These are phyloP conservation scores for Palythoa grandiflora DNA, from an alignment of 92 coral and sea anemone species.

Conservation along the genomic window DNA sequence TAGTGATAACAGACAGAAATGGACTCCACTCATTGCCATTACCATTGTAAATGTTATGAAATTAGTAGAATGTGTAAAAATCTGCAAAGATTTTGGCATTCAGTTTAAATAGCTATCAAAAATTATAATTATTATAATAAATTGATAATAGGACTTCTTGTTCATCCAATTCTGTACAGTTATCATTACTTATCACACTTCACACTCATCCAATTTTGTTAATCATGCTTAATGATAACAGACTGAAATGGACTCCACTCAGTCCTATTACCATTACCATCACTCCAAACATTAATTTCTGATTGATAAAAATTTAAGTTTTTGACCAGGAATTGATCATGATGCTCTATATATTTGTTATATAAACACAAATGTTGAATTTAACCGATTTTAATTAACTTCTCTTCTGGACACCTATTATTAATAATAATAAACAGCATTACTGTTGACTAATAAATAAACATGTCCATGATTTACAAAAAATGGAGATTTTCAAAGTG, in stretches of 20 bases:
- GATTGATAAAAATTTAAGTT: background rate
- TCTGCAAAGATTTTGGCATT: background rate
- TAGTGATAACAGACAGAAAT: background rate
- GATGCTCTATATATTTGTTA: background rate
- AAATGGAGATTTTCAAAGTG: background rate
- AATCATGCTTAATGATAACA: too few relatives aligned
- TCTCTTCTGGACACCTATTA: constrained; percentile 5
- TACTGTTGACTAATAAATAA: background rate
- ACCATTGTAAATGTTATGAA: background rate
- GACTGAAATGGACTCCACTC: background rate
- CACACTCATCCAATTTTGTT: too few relatives aligned
- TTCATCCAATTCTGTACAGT: background rate
- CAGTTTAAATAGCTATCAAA: background rate
- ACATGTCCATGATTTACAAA: background rate
- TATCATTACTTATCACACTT: background rate
- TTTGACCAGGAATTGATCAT: background rate
- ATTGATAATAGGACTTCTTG: background rate
- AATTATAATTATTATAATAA: too few relatives aligned
- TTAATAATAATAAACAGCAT: background rate
- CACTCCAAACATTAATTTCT: background rate
- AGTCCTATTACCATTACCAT: background rate
- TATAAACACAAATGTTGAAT: background rate
- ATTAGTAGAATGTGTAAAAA: background rate
- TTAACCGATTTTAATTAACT: background rate
- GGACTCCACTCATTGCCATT: background rate